Evolutionary conservation across 2,113 vertebrate genomes (phyloP), one percentile per base, ranked within the genome.

Genomic region (Catagonus wagneri): DNA sequence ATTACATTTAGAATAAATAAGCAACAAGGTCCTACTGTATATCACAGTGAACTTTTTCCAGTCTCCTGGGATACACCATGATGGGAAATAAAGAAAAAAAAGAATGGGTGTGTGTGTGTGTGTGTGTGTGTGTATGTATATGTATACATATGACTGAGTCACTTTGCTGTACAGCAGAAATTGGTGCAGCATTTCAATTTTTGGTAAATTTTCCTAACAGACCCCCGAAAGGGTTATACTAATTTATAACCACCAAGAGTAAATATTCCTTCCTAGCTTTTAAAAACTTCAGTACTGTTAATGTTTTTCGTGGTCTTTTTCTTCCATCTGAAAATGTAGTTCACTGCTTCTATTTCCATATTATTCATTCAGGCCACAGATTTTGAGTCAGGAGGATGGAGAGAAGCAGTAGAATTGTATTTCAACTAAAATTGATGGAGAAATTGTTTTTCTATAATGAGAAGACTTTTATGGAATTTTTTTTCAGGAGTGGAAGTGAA

Each of bases 391-490:
- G 72, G 50, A 91, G 16, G 32, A 52, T 66, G 23, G n/a, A 54
- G 39, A 71, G 22, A 80, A 84, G 58, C 44, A 32, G 66, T 63
- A 93, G 34, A 94, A 68, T n/a, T 94, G 14, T 23, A 12, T 89
- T 76, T 89, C 61, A 83, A 4, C 44, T 54, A 68, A 79, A 89
- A 44, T 86, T 23, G 58, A 27, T 75, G 69, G 74, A 56, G 44
- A 95, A 68, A 29, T 83, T 63, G 12, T 83, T 32, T 75, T 32
- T 61, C 13, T 71, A 50, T 72, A 54, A 39, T 29, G 34, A 79
- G 17, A 90, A 85, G 79, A 78, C 36, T 68, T 81, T 63, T 50
- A 34, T 69, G 60, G 81, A 54, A 92, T 34, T 68, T 80, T 93
- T 80, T 29, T 79, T 34, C 50, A 68, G n/a, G 71, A 36, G 65